Percentiles rank a stretch among this genome's conserved stretches.
Conservation (phyloP, 2,797 vertebrate genomes). For the Myotis findleyi region DNA sequence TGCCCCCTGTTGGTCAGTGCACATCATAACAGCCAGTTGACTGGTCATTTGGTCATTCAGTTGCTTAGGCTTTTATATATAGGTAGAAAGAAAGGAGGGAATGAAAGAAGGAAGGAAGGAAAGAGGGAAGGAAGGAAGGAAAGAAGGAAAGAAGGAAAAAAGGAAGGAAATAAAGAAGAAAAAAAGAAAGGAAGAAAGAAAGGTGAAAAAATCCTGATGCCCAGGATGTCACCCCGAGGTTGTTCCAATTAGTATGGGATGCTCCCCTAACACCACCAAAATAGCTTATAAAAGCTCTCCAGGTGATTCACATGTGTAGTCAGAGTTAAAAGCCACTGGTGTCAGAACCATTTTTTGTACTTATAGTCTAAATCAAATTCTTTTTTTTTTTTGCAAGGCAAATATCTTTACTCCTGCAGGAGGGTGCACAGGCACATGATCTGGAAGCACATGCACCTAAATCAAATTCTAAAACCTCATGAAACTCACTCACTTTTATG, state of each 20-base stretch:
- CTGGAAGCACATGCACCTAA: too few relatives aligned
- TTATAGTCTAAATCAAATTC: background rate
- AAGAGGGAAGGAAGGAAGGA: too few relatives aligned
- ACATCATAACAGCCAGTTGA: rapidly evolving
- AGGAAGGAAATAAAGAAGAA: background rate
- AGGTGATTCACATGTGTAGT: background rate
- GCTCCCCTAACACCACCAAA: rapidly evolving
- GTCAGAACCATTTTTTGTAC: background rate
- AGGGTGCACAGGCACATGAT: too few relatives aligned
- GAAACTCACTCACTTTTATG: too few relatives aligned
- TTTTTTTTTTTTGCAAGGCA: too few relatives aligned
- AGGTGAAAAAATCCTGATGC: background rate
- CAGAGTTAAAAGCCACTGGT: background rate
- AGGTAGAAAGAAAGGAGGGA: too few relatives aligned
- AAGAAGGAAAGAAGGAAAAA: too few relatives aligned
- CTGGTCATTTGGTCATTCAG: too few relatives aligned
- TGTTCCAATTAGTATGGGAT: background rate
- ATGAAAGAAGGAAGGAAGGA: too few relatives aligned
- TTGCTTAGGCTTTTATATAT: background rate
- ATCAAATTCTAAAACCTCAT: too few relatives aligned
- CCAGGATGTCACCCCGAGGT: background rate
- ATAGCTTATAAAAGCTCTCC: background rate
- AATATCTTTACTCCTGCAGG: too few relatives aligned
- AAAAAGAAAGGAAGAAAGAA: background rate
- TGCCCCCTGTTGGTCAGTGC: too few relatives aligned